Evolutionary conservation across 2,113 vertebrate genomes (phyloP).

Genomic region (Gobio gobio): DNA sequence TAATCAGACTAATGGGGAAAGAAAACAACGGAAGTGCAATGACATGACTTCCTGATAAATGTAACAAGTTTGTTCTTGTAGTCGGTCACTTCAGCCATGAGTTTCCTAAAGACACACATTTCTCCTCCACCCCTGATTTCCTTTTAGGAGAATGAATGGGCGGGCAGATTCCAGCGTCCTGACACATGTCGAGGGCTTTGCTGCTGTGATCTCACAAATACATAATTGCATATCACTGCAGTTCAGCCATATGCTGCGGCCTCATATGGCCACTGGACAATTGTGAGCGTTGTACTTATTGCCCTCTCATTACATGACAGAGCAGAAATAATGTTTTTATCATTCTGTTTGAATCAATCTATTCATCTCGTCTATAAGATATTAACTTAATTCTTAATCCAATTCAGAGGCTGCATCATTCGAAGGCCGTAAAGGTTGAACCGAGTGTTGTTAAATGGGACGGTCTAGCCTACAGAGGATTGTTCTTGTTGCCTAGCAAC

Average conservation of each 20-base stretch:
- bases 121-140: conserved; percentile 32
- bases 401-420: no score
- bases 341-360: background rate
- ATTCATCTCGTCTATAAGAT: background rate
- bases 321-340: background rate
- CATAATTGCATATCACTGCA: background rate
- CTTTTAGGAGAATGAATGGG: conserved; percentile 23
- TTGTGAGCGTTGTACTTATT: background rate
- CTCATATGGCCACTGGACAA: conserved; percentile 42
- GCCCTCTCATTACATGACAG: background rate
- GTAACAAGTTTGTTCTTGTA: background rate
- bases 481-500: no score
- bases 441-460: no score
- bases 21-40: conserved; percentile 21
- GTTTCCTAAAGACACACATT: background rate
- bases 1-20: background rate
- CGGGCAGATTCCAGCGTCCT: conserved; percentile 37
- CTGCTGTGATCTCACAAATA: background rate
- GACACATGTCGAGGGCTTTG: conserved; percentile 11
- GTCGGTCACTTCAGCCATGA: background rate
- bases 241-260: conserved; percentile 62
- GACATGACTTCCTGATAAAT: conserved; percentile 6
- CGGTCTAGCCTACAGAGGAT: no score
- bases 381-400: no score
- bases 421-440: no score